phyloP scores from a whole-genome alignment of 2,113 vertebrate genomes.

The Lophura nycthemera region DNA sequence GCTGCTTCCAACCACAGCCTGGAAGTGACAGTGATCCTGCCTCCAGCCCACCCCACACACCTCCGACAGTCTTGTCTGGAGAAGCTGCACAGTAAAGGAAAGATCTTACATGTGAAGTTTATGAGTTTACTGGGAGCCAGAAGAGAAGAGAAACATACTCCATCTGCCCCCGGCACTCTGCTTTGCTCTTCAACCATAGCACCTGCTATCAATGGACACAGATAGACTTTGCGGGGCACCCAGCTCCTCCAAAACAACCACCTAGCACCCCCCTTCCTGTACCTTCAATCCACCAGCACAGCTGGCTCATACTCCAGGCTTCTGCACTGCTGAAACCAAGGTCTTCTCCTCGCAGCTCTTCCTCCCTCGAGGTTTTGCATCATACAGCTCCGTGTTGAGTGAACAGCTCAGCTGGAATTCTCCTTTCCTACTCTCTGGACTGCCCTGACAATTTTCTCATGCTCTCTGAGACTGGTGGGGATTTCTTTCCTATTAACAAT shows the following conservation, averaged over 20 bases:
- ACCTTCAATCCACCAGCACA: fast-evolving
- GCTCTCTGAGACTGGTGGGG: neutral
- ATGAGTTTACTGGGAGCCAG: neutral
- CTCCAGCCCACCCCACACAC: neutral
- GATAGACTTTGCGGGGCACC: neutral
- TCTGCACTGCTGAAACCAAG: neutral
- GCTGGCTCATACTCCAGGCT: neutral
- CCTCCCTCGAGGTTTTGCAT: neutral
- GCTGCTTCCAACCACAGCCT: neutral
- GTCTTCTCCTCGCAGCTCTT: neutral
- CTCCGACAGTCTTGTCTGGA: neutral
- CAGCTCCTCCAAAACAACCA: neutral
- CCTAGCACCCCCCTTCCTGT: neutral
- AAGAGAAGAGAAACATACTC: neutral
- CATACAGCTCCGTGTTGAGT: neutral
- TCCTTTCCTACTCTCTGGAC: neutral
- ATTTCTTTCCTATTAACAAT: neutral
- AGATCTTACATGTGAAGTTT: neutral
- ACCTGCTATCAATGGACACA: neutral
- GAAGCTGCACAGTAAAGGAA: neutral
- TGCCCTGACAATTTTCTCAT: neutral
- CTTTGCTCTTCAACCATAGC: neutral
- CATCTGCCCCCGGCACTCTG: neutral
- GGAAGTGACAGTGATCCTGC: neutral
- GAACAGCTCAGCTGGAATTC: neutral